Evolutionary conservation across 2,797 vertebrate genomes (phyloP).

Genomic region (Pipistrellus pipistrellus): DNA sequence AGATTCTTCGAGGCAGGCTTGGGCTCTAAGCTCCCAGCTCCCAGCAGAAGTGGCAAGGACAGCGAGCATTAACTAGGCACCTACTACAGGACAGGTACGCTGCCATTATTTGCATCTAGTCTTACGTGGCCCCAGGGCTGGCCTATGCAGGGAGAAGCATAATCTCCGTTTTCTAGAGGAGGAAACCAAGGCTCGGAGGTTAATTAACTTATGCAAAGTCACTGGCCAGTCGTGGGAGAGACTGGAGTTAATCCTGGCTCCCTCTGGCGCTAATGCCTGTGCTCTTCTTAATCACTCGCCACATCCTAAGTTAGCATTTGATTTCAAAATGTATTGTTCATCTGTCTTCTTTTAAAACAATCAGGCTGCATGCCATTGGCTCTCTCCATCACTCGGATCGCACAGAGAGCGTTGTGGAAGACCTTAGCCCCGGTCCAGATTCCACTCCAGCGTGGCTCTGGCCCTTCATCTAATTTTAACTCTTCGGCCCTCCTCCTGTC

Average conservation of each 20-base stretch:
- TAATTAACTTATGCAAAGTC: neutral
- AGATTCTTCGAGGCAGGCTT: neutral
- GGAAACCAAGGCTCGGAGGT: neutral
- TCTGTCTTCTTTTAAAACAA: neutral
- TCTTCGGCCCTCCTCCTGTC: slow-evolving; percentile 51
- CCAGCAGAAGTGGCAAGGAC: neutral
- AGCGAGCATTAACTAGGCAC: neutral
- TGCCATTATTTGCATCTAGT: neutral
- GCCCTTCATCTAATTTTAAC: slow-evolving; percentile 73
- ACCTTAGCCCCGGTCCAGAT: slow-evolving; percentile 8
- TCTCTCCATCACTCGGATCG: neutral
- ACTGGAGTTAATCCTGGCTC: neutral
- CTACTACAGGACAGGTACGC: neutral
- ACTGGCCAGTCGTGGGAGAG: neutral
- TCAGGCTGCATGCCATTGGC: slow-evolving; percentile 45
- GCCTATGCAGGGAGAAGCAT: neutral
- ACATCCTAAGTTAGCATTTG: neutral
- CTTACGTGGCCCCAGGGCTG: neutral
- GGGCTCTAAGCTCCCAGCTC: slow-evolving; percentile 28
- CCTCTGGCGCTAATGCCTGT: neutral
- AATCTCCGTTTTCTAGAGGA: neutral
- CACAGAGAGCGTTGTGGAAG: slow-evolving; percentile 13
- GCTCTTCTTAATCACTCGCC: neutral
- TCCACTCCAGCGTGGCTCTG: slow-evolving; percentile 30
- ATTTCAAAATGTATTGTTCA: slow-evolving; percentile 5